phyloP scores from a whole-genome alignment of 2,797 vertebrate species.

The Gymnoscopelus microlampas region DNA sequence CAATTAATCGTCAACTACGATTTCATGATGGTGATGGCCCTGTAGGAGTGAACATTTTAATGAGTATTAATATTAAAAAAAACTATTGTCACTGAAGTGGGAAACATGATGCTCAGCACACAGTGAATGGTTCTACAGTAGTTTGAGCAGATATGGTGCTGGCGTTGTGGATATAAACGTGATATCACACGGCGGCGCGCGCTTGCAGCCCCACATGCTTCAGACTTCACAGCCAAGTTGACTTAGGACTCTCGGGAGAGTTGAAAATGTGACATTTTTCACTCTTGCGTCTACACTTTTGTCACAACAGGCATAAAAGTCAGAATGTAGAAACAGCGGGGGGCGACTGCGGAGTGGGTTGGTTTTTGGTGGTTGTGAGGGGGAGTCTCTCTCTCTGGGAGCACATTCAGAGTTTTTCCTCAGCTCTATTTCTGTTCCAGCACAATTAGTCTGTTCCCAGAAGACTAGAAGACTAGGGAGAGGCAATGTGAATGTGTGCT shows the following conservation, averaged over 20 bases:
- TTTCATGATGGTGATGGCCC: no score
- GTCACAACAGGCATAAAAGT: constrained; percentile 78
- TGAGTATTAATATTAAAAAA: no score
- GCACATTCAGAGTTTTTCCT: constrained; percentile 66
- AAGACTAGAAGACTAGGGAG: constrained; percentile 71
- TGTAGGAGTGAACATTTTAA: no score
- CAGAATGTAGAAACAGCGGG: constrained; percentile 74
- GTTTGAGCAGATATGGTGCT: constrained; percentile 61
- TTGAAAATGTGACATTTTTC: constrained; percentile 81
- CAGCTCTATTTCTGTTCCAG: constrained; percentile 82
- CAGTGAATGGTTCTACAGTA: constrained; percentile 56
- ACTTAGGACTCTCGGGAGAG: constrained; percentile 82
- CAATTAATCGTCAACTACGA: no score
- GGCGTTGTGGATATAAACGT: constrained; percentile 68
- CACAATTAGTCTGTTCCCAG: constrained; percentile 82
- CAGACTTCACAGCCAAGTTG: constrained; percentile 79
- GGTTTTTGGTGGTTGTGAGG: constrained; percentile 61
- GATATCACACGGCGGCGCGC: constrained; percentile 60
- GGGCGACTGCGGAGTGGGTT: constrained; percentile 44
- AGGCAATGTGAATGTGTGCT: constrained; percentile 67
- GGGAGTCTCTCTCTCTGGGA: constrained; percentile 77
- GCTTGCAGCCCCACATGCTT: constrained; percentile 60
- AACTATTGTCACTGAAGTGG: constrained; percentile 58
- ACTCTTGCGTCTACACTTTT: constrained; percentile 80
- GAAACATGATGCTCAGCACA: constrained; percentile 64